phyloP scores from a whole-genome alignment of 2,888 invertebrate genomes.

The Dryobotodes eremita region DNA sequence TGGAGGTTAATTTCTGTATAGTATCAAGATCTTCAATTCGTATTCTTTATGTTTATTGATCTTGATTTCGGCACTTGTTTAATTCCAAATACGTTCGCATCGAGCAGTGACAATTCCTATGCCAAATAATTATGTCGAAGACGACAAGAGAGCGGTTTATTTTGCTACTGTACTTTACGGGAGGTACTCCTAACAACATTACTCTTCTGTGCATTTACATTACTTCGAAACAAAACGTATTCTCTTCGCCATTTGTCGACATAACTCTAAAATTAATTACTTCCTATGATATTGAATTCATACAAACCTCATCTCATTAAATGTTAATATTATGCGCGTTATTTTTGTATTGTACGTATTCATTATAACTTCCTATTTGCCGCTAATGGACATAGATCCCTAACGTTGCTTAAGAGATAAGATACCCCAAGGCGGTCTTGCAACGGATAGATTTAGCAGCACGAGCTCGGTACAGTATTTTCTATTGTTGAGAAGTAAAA shows the following conservation, averaged over 20 bases:
- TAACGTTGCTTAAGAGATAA: conserved; percentile 51
- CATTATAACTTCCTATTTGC: conserved; percentile 64
- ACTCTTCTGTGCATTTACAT: neutral
- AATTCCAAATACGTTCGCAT: conserved; percentile 1
- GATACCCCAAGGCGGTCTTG: conserved; percentile 46
- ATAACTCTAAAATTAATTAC: conserved; percentile 64
- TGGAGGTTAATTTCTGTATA: neutral
- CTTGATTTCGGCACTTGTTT: neutral
- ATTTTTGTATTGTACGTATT: conserved; percentile 49
- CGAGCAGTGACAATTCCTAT: conserved; percentile 3
- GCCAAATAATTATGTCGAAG: neutral
- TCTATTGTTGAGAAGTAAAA: conserved; percentile 21
- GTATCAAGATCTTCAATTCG: neutral
- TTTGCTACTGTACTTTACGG: neutral
- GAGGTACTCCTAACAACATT: neutral
- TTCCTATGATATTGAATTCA: conserved; percentile 64
- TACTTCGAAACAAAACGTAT: conserved; percentile 33
- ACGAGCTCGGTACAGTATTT: neutral
- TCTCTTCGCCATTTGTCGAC: conserved; percentile 32
- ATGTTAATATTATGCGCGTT: conserved; percentile 61
- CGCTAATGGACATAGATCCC: conserved; percentile 51
- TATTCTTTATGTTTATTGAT: conserved; percentile 1
- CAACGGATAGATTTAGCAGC: conserved; percentile 4
- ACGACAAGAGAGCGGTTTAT: neutral
- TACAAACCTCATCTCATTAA: conserved; percentile 59